Percentiles rank a stretch among this genome's conserved stretches.
Evolutionary conservation across 2,113 vertebrate species (phyloP).

Genomic region (Physeter macrocephalus): DNA sequence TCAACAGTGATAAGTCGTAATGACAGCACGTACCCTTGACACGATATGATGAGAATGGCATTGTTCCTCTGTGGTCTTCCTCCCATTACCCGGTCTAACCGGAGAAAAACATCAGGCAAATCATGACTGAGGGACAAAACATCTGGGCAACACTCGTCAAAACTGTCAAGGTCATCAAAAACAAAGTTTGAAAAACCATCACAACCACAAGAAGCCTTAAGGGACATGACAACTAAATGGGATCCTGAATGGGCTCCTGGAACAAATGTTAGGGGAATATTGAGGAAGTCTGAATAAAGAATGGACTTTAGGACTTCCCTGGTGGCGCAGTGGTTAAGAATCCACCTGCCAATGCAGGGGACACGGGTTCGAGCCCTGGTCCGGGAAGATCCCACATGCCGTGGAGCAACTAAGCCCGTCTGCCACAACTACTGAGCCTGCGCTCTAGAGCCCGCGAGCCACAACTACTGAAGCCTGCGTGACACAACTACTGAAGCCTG

Average conservation of each 20-base stretch:
- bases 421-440: too few relatives aligned
- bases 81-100: not conserved
- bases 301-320: too few relatives aligned
- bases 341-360: too few relatives aligned
- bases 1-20: rapidly evolving
- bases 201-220: too few relatives aligned
- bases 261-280: not conserved
- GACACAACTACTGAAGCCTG: too few relatives aligned
- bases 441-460: too few relatives aligned
- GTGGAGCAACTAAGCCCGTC: too few relatives aligned
- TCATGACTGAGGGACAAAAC: rapidly evolving
- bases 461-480: too few relatives aligned
- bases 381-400: too few relatives aligned
- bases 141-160: rapidly evolving
- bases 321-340: too few relatives aligned
- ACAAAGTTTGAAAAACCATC: not conserved
- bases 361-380: too few relatives aligned
- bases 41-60: rapidly evolving
- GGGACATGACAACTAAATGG: rapidly evolving
- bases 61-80: not conserved
- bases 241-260: not conserved
- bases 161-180: not conserved
- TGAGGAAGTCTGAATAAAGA: not conserved
- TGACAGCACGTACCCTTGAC: rapidly evolving
- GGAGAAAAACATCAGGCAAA: not conserved